Conservation (phyloP, 2,797 vertebrate genomes). For the Carapus acus region DNA sequence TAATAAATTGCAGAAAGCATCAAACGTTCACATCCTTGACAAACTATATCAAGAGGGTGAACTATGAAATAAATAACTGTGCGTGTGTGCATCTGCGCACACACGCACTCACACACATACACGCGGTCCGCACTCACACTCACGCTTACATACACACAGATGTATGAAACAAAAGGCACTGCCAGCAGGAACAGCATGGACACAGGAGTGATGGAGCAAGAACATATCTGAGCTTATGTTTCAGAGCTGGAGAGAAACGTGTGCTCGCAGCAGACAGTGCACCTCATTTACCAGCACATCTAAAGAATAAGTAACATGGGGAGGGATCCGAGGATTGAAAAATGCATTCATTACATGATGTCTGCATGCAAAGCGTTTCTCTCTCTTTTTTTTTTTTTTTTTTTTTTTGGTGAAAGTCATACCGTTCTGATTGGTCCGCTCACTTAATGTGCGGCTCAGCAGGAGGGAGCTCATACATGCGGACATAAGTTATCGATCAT, state of each 20-base stretch:
- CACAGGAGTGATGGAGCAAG: slow-evolving; percentile 28
- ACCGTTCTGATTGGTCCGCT: slow-evolving; percentile 12
- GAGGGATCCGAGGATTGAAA: slow-evolving; percentile 8
- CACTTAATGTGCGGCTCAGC: slow-evolving; percentile 29
- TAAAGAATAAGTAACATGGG: slow-evolving; percentile 1
- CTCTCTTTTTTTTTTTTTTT: too few relatives aligned
- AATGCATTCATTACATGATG: slow-evolving; percentile 20
- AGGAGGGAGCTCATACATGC: slow-evolving; percentile 21
- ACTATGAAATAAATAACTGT: slow-evolving; percentile 74
- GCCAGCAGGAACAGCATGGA: slow-evolving; percentile 64
- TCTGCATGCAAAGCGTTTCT: slow-evolving; percentile 12
- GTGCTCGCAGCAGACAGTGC: slow-evolving; percentile 47
- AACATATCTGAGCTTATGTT: slow-evolving; percentile 5
- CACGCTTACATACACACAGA: slow-evolving; percentile 42
- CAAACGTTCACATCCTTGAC: slow-evolving; percentile 60
- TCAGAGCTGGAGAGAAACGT: slow-evolving; percentile 26
- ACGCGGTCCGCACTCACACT: slow-evolving; percentile 26
- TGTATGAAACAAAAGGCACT: slow-evolving; percentile 74
- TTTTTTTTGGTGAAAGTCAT: background rate
- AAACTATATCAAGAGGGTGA: slow-evolving; percentile 48
- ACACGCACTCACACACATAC: slow-evolving; percentile 32
- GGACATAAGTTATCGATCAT: slow-evolving; percentile 34
- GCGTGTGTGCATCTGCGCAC: slow-evolving; percentile 23
- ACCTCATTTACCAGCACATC: slow-evolving; percentile 31
- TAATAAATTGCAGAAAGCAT: slow-evolving; percentile 60